Conservation (phyloP, 2,797 vertebrate genomes). For the Paramormyrops hopkinsi region DNA sequence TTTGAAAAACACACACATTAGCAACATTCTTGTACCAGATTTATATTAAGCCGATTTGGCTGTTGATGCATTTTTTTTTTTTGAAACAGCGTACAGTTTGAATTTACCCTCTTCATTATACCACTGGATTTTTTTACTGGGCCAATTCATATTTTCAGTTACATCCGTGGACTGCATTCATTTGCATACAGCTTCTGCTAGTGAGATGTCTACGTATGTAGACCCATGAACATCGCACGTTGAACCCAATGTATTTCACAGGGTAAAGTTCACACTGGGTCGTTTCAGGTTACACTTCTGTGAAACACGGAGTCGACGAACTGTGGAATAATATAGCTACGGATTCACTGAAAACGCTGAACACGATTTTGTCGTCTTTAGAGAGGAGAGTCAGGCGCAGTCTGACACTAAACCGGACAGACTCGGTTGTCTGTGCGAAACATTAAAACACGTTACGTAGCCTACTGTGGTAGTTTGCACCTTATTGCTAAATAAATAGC, state of each 20-base stretch:
- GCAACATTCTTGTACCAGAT: neutral
- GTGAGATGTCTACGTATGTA: neutral
- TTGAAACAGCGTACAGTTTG: neutral
- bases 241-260: neutral
- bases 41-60: neutral
- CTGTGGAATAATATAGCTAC: neutral
- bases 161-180: neutral
- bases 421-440: neutral
- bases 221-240: neutral
- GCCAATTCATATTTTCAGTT: neutral
- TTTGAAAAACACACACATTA: neutral
- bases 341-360: neutral
- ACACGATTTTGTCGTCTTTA: neutral
- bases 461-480: neutral
- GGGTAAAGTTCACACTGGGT: neutral
- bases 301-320: neutral
- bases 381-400: neutral
- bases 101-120: neutral
- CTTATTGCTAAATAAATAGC: neutral
- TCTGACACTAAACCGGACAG: neutral
- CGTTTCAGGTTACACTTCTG: neutral
- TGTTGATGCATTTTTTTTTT: neutral
- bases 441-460: neutral
- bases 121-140: neutral
- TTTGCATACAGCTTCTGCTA: neutral